phyloP scores from a whole-genome alignment of 2,797 vertebrate species.

The Catamblyrhynchus diadema region DNA sequence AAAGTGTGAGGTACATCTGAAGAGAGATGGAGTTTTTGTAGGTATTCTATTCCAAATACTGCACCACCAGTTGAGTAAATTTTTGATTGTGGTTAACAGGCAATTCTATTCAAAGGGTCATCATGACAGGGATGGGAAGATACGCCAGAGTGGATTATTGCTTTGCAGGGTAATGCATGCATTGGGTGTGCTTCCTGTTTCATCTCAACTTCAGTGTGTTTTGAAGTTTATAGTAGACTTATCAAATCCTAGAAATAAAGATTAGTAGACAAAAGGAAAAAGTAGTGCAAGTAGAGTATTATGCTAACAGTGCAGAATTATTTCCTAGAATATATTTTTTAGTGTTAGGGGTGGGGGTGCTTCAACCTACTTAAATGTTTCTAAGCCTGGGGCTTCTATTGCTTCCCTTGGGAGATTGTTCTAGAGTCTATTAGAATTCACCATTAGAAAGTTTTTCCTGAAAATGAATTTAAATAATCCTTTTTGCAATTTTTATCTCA shows the following conservation, averaged over 20 bases:
- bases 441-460: slow-evolving; percentile 7
- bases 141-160: background rate
- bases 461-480: slow-evolving; percentile 11
- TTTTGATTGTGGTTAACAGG: background rate
- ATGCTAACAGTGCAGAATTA: background rate
- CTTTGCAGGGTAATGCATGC: background rate
- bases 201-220: background rate
- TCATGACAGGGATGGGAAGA: background rate
- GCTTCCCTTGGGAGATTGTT: slow-evolving; percentile 2
- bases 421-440: background rate
- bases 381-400: slow-evolving; percentile 10
- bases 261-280: background rate
- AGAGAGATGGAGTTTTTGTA: background rate
- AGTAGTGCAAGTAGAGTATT: background rate
- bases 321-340: background rate
- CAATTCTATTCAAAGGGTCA: background rate
- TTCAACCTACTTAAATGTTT: slow-evolving; percentile 22
- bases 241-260: slow-evolving; percentile 4
- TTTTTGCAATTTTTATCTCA: slow-evolving; percentile 26
- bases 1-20: background rate
- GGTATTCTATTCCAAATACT: background rate
- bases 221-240: background rate
- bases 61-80: background rate
- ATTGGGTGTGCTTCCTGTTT: background rate
- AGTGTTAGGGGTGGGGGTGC: background rate